These are phyloP conservation scores for Coptodon bakossiorum DNA, from an alignment of 2,113 vertebrate genomes.

Conservation along the genomic window DNA sequence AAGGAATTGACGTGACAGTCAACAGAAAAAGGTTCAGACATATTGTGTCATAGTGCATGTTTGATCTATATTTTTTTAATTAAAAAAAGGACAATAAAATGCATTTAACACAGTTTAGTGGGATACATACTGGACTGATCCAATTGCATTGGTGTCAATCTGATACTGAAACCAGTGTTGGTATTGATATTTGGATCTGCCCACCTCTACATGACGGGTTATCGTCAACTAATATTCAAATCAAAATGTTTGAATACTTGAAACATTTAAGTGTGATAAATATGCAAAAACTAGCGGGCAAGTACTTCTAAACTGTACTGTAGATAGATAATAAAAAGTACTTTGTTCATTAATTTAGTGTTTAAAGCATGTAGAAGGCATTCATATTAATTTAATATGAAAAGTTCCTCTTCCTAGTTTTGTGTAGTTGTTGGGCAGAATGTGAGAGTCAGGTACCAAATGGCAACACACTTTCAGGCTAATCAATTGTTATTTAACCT, in stretches of 20 bases:
- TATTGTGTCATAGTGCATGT: background rate
- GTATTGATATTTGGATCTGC: background rate
- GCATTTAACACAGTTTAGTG: background rate
- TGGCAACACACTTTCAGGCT: background rate
- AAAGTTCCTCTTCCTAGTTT: background rate
- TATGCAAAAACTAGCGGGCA: background rate
- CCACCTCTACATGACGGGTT: background rate
- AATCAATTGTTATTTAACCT: background rate
- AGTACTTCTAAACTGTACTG: background rate
- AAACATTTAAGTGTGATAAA: background rate
- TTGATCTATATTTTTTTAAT: background rate
- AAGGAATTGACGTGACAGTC: background rate
- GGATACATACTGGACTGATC: background rate
- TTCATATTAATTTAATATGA: background rate
- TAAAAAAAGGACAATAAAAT: background rate
- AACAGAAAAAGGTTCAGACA: background rate
- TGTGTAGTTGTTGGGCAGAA: background rate
- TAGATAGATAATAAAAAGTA: background rate
- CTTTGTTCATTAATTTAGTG: background rate
- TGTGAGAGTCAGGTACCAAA: background rate
- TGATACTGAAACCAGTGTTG: background rate
- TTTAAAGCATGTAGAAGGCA: background rate
- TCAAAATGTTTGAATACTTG: background rate
- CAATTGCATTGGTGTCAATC: background rate
- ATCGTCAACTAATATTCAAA: background rate